phyloP scores from a whole-genome alignment of 2,888 invertebrate genomes.

The Pammene aurita region DNA sequence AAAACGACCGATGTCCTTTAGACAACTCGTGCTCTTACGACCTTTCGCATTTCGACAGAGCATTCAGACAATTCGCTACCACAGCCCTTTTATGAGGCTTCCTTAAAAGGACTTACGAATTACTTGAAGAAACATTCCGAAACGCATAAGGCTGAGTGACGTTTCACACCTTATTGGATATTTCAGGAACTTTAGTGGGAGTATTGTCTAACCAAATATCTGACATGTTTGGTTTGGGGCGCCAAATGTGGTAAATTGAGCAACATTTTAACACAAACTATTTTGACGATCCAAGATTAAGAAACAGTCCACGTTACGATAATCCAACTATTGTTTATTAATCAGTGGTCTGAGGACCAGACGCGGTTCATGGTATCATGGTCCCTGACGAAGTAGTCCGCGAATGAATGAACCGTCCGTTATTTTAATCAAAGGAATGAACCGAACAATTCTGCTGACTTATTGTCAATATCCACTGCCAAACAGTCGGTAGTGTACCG shows the following conservation, averaged over 20 bases:
- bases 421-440: too few species aligned
- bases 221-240: neutral
- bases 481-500: too few species aligned
- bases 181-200: conserved; percentile 16
- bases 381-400: too few species aligned
- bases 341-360: too few species aligned
- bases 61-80: conserved; percentile 50
- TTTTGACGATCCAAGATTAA: too few species aligned
- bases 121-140: conserved; percentile 43
- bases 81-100: conserved; percentile 59
- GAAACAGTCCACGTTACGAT: too few species aligned
- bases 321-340: too few species aligned
- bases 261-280: too few species aligned
- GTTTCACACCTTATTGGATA: conserved; percentile 25
- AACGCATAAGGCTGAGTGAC: conserved; percentile 21
- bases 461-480: too few species aligned
- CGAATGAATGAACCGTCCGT: too few species aligned
- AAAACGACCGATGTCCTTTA: neutral
- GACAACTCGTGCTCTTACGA: neutral
- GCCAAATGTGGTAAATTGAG: neutral
- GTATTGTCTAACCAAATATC: conserved; percentile 4
- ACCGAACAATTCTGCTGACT: too few species aligned
- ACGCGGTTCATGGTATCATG: too few species aligned
- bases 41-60: conserved; percentile 38
- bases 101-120: conserved; percentile 63